A percentile compares a stretch with the other conserved stretches of the same genome.
These are phyloP conservation scores for Tadarida brasiliensis DNA, from an alignment of 2,797 vertebrate species.

Conservation along the genomic window DNA sequence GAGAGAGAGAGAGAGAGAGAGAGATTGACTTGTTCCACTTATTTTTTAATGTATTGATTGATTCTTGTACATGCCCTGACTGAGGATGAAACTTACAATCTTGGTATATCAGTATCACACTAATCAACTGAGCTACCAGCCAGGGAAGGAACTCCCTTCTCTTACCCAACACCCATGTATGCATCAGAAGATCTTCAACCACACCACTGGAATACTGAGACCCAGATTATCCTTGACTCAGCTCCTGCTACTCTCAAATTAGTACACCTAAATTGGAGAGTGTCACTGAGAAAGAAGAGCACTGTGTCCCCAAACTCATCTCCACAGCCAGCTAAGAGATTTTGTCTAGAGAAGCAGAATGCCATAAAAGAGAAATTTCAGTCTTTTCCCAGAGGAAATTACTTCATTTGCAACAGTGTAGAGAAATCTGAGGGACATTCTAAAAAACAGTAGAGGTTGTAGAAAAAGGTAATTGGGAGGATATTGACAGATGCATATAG, in stretches of 20 bases:
- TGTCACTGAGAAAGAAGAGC: background rate
- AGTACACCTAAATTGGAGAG: background rate
- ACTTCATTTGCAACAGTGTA: background rate
- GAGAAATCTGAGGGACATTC: background rate
- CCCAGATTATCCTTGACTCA: background rate
- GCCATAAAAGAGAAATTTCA: background rate
- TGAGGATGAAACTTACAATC: background rate
- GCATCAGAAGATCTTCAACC: background rate
- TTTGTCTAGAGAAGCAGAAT: background rate
- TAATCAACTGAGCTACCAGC: background rate
- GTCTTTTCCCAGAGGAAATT: background rate
- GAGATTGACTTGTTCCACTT: background rate
- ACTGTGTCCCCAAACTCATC: background rate
- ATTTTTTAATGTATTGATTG: background rate
- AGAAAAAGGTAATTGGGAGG: background rate
- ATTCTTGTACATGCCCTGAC: background rate
- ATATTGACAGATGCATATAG: background rate
- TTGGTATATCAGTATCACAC: background rate
- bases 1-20: too few relatives aligned
- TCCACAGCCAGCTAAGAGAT: background rate
- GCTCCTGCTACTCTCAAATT: background rate
- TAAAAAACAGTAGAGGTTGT: background rate
- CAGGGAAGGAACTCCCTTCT: background rate
- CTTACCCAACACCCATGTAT: background rate
- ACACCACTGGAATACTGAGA: background rate